These are phyloP conservation scores for Oryctes rhinoceros DNA, from an alignment of 1,140 invertebrate genomes.

Conservation along the genomic window DNA sequence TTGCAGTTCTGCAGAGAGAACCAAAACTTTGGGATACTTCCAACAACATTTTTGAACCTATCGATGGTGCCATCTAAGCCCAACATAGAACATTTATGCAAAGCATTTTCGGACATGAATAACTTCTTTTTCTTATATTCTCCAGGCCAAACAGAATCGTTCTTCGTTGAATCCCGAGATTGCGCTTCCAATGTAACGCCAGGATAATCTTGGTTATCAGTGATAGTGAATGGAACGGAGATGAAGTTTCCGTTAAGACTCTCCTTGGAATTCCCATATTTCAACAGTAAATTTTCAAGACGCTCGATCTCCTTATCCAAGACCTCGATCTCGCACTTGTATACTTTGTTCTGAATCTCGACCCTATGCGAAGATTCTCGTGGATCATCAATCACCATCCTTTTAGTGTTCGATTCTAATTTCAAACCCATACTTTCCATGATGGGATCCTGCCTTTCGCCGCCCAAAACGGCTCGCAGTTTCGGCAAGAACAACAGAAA, in stretches of 20 bases:
- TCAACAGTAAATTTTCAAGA: slow-evolving; percentile 65
- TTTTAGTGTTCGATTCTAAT: slow-evolving; percentile 86
- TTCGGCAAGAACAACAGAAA: slow-evolving; percentile 90
- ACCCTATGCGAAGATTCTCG: slow-evolving; percentile 85
- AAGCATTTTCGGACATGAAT: slow-evolving; percentile 10
- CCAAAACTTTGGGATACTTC: slow-evolving; percentile 4
- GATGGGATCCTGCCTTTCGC: slow-evolving; percentile 74
- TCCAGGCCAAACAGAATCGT: neutral
- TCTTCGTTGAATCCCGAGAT: neutral
- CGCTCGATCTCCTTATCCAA: slow-evolving; percentile 82
- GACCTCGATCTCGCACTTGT: slow-evolving; percentile 81
- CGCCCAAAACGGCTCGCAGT: slow-evolving; percentile 67
- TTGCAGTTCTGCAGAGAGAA: neutral
- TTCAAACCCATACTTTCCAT: slow-evolving; percentile 88
- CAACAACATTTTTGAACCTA: slow-evolving; percentile 19
- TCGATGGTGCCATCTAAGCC: slow-evolving; percentile 2
- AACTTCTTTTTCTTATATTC: slow-evolving; percentile 9
- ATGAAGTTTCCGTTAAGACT: neutral
- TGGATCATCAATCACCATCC: slow-evolving; percentile 75
- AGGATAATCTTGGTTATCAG: neutral
- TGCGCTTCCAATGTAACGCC: neutral
- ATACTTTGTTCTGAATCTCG: slow-evolving; percentile 90
- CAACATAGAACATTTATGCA: neutral
- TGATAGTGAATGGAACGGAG: neutral
- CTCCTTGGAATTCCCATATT: neutral